These are phyloP conservation scores for Styela clava DNA, from an alignment of 23 tunicate genomes.

Conservation along the genomic window DNA sequence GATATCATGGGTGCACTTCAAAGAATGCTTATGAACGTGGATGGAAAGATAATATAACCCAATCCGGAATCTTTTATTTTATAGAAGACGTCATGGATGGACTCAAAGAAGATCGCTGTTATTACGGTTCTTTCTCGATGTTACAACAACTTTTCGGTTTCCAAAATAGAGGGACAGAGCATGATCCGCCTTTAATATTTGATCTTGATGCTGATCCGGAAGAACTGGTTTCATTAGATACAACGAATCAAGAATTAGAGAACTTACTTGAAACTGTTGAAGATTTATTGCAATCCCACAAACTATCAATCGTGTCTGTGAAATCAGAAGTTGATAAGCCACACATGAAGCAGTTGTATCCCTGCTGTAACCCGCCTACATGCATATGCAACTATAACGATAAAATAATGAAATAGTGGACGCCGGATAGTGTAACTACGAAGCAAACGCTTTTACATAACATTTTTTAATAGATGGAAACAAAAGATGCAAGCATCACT, in stretches of 20 bases:
- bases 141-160: background rate
- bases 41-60: background rate
- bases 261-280: conserved; percentile 4
- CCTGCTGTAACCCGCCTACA: conserved; percentile 47
- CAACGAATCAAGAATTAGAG: background rate
- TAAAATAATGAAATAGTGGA: background rate
- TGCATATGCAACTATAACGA: conserved; percentile 25
- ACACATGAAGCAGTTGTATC: background rate
- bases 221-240: conserved; percentile 35
- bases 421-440: background rate
- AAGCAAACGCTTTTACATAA: background rate
- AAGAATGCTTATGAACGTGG: no score
- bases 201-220: conserved; percentile 48
- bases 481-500: no score
- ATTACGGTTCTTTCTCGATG: background rate
- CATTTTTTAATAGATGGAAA: background rate
- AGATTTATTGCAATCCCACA: conserved; percentile 22
- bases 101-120: background rate
- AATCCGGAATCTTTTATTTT: background rate
- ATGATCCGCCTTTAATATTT: conserved; percentile 54
- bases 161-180: background rate
- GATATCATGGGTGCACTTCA: no score
- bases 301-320: conserved; percentile 1
- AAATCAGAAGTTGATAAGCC: conserved; percentile 9
- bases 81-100: background rate